Base-by-base conservation (phyloP, 2,797 vertebrate genomes). In the Lepilemur ruficaudatus region DNA sequence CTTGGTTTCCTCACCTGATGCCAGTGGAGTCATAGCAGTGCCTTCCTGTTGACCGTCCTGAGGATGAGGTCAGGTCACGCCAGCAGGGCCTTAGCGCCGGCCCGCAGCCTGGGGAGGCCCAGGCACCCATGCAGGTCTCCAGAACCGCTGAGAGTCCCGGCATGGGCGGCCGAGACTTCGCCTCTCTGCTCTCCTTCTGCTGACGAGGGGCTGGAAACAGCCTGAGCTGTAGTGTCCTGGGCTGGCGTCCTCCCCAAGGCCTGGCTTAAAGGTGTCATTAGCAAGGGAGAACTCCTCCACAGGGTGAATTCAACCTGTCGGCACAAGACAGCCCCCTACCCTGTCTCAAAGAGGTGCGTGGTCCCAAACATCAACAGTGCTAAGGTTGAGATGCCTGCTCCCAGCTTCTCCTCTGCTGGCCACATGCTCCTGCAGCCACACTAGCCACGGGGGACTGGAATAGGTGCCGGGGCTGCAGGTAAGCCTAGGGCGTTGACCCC, bases 81-180 rank as follows among this genome's bases (percentile, higher is more conserved):
- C 28, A 1, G 11, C 30, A 13, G 13, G 55, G 35, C 32, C 28
- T 48, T 1, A 0, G 61, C 7, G 4, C 13, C 6, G 9, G 2
- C n/a, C 13, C 0, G 0, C 0, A 0, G 6, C 80, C 22, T 5
- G 15, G 7, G 30, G 9, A 3, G 7, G 12, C 46, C 20, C 5
- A 9, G 95, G 28, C 28, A 20, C 61, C 67, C 0, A 0, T 0
- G 4, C 22, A 5, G 32, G 43, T 11, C 28, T 63, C 5, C 55
- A 15, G 73, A 14, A 18, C 57, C 0, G 20, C 20, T 1, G 25
- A 5, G 57, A 59, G 25, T 59, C 57, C 57, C 9, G 52, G 7
- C 0, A 4, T 5, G 23, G 55, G 55, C 9, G 4, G 28, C 18
- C 0, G 4, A 20, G 25, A 13, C 70, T 20, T 59, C 3, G 0